These are phyloP conservation scores for Caiman crocodilus DNA, from an alignment of 2,797 vertebrate species.

Conservation along the genomic window DNA sequence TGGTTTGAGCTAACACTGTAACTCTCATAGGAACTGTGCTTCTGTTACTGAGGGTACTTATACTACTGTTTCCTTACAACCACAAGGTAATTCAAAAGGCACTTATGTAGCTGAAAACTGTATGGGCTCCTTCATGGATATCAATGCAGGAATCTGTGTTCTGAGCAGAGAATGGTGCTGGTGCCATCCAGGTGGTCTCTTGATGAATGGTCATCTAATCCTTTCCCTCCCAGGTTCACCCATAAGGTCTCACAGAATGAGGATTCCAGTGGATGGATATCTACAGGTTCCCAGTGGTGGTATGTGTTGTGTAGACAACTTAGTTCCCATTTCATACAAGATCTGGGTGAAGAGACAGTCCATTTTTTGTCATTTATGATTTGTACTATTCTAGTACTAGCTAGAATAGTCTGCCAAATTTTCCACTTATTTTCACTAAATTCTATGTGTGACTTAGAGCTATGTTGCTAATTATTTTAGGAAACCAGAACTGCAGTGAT, in stretches of 20 bases:
- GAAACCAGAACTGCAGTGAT: fast-evolving
- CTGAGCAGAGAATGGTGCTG: not conserved
- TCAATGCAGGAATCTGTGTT: not conserved
- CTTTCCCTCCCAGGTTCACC: not conserved
- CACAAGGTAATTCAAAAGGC: not conserved
- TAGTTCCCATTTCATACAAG: not conserved
- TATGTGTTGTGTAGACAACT: not conserved
- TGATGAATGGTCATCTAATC: not conserved
- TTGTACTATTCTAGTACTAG: not conserved
- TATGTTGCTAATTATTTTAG: not conserved
- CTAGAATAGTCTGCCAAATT: fast-evolving
- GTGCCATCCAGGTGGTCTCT: no score
- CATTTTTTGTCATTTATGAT: not conserved
- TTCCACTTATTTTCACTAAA: not conserved
- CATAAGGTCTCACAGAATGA: not conserved
- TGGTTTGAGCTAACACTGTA: no score
- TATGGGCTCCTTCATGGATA: not conserved
- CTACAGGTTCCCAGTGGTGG: not conserved
- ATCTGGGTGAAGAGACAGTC: not conserved
- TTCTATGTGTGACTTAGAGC: not conserved
- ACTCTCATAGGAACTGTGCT: not conserved
- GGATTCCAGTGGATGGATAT: not conserved
- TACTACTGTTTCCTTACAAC: not conserved
- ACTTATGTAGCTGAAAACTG: not conserved
- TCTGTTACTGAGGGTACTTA: not conserved